Conservation (phyloP, 1,140 invertebrate genomes). For the Coenobita brevimanus region DNA sequence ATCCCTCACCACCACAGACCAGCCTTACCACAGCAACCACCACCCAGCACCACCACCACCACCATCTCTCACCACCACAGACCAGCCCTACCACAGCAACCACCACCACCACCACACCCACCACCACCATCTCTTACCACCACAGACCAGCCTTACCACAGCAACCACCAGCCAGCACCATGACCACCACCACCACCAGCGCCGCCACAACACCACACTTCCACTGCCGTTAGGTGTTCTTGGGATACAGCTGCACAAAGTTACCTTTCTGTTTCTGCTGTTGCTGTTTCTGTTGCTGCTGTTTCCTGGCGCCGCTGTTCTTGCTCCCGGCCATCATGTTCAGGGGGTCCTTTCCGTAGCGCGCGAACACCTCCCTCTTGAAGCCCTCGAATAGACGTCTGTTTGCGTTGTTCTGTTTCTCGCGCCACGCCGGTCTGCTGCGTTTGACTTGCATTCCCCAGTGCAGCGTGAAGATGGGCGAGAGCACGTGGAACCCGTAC, state of each 20-base stretch:
- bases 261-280: not conserved
- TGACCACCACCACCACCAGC: too few species aligned
- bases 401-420: slow-evolving; percentile 88
- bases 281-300: not conserved
- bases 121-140: too few species aligned
- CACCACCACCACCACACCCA: too few species aligned
- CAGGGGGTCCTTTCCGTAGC: slow-evolving; percentile 65
- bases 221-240: too few species aligned
- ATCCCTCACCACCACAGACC: too few species aligned
- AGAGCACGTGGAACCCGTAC: slow-evolving; percentile 90
- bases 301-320: not conserved
- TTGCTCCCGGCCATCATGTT: slow-evolving; percentile 63
- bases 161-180: too few species aligned
- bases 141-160: too few species aligned
- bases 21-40: too few species aligned
- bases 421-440: slow-evolving; percentile 85
- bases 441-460: slow-evolving; percentile 83
- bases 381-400: slow-evolving; percentile 87
- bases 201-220: too few species aligned
- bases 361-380: slow-evolving; percentile 84
- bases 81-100: too few species aligned
- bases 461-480: slow-evolving; percentile 92
- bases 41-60: too few species aligned
- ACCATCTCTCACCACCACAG: too few species aligned
- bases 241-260: not conserved